Base-by-base conservation (phyloP, 2,113 vertebrate species). In the Ctenodactylus gundi region DNA sequence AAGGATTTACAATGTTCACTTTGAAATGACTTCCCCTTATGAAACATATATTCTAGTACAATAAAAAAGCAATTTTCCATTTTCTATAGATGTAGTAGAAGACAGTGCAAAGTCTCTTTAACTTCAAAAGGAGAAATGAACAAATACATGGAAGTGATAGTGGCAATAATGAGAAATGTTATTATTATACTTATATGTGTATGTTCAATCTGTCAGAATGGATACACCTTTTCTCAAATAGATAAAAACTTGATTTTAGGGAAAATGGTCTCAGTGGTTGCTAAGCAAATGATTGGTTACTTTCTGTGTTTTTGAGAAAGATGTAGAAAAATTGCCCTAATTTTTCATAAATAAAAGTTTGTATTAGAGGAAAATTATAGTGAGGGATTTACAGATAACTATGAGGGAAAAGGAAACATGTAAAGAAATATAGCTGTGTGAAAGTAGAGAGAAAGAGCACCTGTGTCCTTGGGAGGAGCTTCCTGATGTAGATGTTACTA, bases 231-330 rank as follows among this genome's bases (percentile, higher is more conserved):
- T 94, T 78, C 27, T 93, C 39, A 87, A 84, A 18, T 25, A 68
- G 68, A 93, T 44, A 55, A 87, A 80, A 85, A 81, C n/a, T 81
- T 51, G n/a, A 46, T 60, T 75, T 34, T 88, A 46, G 82, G 83
- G 34, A 51, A 51, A 83, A 15, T 57, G 6, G 21, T 36, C 4
- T 80, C 29, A 76, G 41, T 34, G 77, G 58, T 57, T 73, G 49
- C 70, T 95, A 67, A 93, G 65, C 39, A 95, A 89, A 82, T 81
- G 55, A 51, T 9, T 88, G 70, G 41, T 41, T 88, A 62, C 58
- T 93, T 92, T 83, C 25, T 53, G 51, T 44, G 44, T 23, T 34
- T 91, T 87, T 60, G 53, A 90, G 60, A 64, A 84, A 23, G 36
- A 70, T 64, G 15, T n/a, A 31, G 58, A 85, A 21, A 10, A 90